Percentiles rank a stretch among this genome's conserved stretches.
Conservation (phyloP, 2,888 invertebrate species). For the Epistrophella euchroma region DNA sequence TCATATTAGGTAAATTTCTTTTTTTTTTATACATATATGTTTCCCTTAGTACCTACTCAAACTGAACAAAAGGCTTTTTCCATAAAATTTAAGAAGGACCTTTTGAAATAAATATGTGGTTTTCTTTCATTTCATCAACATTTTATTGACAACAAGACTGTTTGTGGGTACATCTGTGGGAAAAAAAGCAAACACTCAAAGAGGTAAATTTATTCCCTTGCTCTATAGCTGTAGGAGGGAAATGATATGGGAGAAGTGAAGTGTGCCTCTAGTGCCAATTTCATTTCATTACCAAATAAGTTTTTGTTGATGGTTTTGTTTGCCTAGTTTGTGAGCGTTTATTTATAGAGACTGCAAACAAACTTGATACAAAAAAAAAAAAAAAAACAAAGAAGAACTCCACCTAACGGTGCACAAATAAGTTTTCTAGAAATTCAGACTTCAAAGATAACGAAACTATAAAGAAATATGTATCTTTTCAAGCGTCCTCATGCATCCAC, state of each 20-base stretch:
- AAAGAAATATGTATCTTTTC: background rate
- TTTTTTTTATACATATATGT: background rate
- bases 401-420: background rate
- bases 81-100: background rate
- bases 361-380: slow-evolving; percentile 7
- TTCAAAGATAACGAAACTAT: slow-evolving; percentile 32
- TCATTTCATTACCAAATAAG: slow-evolving; percentile 58
- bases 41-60: background rate
- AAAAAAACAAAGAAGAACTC: slow-evolving; percentile 5
- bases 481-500: slow-evolving; percentile 16
- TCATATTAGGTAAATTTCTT: background rate
- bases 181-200: background rate
- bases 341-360: slow-evolving; percentile 36
- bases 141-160: background rate
- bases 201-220: slow-evolving; percentile 4
- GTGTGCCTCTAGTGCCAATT: background rate
- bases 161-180: background rate
- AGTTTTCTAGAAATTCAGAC: slow-evolving; percentile 1
- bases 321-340: slow-evolving; percentile 17
- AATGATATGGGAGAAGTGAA: background rate
- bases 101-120: background rate
- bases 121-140: background rate
- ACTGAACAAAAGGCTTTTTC: background rate
- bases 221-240: background rate
- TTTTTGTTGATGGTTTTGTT: slow-evolving; percentile 35